Conservation (phyloP, 2,113 vertebrate species). For the Corydoras sp. region DNA sequence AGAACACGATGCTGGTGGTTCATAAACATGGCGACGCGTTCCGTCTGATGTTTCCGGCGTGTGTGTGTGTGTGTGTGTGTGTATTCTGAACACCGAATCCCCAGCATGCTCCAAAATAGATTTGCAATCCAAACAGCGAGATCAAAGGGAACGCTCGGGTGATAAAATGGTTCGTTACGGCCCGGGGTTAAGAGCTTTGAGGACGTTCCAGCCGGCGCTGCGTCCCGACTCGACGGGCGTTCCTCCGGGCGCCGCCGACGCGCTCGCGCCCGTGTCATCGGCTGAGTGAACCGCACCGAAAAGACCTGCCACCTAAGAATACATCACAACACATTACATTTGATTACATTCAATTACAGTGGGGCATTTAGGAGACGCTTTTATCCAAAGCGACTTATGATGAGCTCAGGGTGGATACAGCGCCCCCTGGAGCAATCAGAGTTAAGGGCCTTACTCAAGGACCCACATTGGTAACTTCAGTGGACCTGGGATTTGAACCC, state of each 20-base stretch:
- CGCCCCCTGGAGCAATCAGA: too few relatives aligned
- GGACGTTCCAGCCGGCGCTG: background rate
- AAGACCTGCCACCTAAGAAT: slow-evolving; percentile 15
- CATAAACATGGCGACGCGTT: too few relatives aligned
- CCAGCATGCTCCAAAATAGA: background rate
- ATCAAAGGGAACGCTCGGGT: background rate
- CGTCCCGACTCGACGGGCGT: background rate
- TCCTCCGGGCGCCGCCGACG: background rate
- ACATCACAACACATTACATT: background rate
- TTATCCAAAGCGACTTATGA: too few relatives aligned
- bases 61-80: too few relatives aligned
- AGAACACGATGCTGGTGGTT: too few relatives aligned
- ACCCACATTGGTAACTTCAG: too few relatives aligned
- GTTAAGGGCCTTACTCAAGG: too few relatives aligned
- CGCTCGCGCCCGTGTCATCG: background rate
- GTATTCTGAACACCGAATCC: background rate
- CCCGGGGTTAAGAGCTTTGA: slow-evolving; percentile 1
- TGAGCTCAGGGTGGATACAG: too few relatives aligned
- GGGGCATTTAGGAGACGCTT: too few relatives aligned
- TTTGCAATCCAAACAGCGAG: background rate
- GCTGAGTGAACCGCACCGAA: slow-evolving; percentile 7
- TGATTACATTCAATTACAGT: too few relatives aligned
- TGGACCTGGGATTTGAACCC: too few relatives aligned
- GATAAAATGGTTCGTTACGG: background rate
- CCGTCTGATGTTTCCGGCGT: too few relatives aligned